These are phyloP conservation scores for Lasiurus borealis DNA, from an alignment of 2,113 vertebrate genomes.

Conservation along the genomic window DNA sequence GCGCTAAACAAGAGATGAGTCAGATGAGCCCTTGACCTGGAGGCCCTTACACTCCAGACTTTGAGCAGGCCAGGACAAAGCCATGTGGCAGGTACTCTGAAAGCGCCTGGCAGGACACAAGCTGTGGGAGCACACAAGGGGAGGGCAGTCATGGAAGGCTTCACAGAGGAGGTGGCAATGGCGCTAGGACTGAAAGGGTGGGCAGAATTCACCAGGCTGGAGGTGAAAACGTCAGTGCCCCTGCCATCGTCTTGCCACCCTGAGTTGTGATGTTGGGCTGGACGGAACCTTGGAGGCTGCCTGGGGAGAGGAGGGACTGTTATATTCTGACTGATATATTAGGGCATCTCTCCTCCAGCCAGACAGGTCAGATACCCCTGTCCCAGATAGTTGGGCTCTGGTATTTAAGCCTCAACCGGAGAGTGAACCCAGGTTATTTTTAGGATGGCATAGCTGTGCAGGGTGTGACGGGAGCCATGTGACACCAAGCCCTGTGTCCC, in stretches of 20 bases:
- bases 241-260: neutral
- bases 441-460: slow-evolving; percentile 46
- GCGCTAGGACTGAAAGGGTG: neutral
- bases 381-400: neutral
- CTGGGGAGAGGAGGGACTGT: neutral
- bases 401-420: neutral
- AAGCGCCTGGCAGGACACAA: neutral
- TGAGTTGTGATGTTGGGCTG: too few relatives aligned
- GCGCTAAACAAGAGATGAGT: slow-evolving; percentile 7
- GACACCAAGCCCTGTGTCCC: slow-evolving; percentile 22
- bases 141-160: neutral
- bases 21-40: neutral
- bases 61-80: neutral
- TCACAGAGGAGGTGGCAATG: neutral
- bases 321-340: neutral
- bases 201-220: neutral
- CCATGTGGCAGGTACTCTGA: neutral
- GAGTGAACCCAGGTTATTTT: slow-evolving; percentile 69
- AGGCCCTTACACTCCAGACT: slow-evolving; percentile 14
- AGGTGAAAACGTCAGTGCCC: neutral
- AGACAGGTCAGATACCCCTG: slow-evolving; percentile 10
- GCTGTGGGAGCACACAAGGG: neutral
- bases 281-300: neutral
- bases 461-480: neutral
- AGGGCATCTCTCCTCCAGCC: neutral